Conservation (phyloP, 2,888 invertebrate species). For the Drosophila neonasuta region DNA sequence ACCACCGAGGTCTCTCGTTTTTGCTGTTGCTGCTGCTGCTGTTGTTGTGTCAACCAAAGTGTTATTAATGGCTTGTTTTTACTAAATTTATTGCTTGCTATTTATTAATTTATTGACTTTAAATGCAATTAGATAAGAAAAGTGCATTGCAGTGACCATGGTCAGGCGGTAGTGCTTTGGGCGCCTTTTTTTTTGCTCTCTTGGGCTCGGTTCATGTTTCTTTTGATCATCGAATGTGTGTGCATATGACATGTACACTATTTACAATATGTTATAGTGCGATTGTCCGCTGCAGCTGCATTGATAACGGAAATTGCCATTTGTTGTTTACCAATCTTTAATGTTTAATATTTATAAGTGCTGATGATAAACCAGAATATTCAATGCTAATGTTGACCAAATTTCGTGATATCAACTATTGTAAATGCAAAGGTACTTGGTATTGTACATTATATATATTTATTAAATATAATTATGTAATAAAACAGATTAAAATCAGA, state of each 20-base stretch:
- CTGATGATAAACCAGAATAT: not conserved
- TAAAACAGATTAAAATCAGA: too few relatives aligned
- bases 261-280: slow-evolving; percentile 10
- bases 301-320: slow-evolving; percentile 50
- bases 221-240: slow-evolving; percentile 31
- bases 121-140: slow-evolving; percentile 76
- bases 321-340: slow-evolving; percentile 28
- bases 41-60: slow-evolving; percentile 76
- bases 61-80: slow-evolving; percentile 82
- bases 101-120: slow-evolving; percentile 79
- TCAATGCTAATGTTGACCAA: not conserved
- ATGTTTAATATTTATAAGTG: not conserved
- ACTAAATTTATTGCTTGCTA: slow-evolving; percentile 80
- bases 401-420: not conserved
- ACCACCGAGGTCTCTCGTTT: slow-evolving; percentile 14
- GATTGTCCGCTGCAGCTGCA: slow-evolving; percentile 52
- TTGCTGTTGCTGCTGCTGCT: slow-evolving; percentile 3
- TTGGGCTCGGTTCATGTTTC: slow-evolving; percentile 53
- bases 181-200: slow-evolving; percentile 27
- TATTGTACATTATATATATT: too few relatives aligned
- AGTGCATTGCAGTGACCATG: slow-evolving; percentile 67
- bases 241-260: slow-evolving; percentile 55
- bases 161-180: slow-evolving; percentile 30
- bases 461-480: too few relatives aligned
- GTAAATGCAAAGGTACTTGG: too few relatives aligned